Conservation (phyloP, 1,140 invertebrate species). For the Drosophila paulistorum region DNA sequence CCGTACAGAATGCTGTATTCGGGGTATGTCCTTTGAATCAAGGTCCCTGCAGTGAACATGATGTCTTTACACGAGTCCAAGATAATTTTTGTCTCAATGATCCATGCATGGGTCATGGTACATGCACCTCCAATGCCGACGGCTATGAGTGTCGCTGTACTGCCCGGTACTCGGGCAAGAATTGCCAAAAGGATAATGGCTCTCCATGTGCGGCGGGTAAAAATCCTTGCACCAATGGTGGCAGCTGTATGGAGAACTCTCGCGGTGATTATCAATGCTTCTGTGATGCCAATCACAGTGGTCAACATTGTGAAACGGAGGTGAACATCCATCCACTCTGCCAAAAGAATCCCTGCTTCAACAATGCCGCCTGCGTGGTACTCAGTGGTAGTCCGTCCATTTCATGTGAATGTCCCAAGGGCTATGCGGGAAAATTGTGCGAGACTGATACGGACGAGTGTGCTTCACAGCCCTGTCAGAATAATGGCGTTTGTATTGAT, state of each 20-base stretch:
- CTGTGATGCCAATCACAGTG: constrained; percentile 89
- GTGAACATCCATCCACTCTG: constrained; percentile 88
- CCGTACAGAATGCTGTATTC: constrained; percentile 88
- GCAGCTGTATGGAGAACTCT: constrained; percentile 88
- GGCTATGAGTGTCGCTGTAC: constrained; percentile 91
- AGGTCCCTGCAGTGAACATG: constrained; percentile 86
- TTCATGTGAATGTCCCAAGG: constrained; percentile 87
- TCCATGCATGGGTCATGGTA: constrained; percentile 91
- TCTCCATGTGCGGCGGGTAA: constrained; percentile 86
- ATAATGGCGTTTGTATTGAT: constrained; percentile 92
- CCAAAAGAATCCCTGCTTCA: constrained; percentile 88
- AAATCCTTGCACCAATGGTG: constrained; percentile 90
- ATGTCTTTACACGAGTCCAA: constrained; percentile 84
- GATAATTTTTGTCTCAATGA: constrained; percentile 90
- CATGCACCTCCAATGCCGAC: constrained; percentile 89
- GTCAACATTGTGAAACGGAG: constrained; percentile 91
- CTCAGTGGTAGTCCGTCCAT: constrained; percentile 84
- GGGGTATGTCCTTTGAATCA: constrained; percentile 89
- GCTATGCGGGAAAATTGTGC: constrained; percentile 87
- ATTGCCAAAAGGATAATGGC: constrained; percentile 91
- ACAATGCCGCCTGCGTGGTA: constrained; percentile 88
- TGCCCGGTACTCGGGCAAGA: constrained; percentile 91
- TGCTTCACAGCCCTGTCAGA: constrained; percentile 89
- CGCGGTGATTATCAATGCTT: constrained; percentile 90
- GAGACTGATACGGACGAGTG: constrained; percentile 90